These are phyloP conservation scores for Heteractis magnifica DNA, from an alignment of 92 coral and sea anemone species.

Conservation along the genomic window DNA sequence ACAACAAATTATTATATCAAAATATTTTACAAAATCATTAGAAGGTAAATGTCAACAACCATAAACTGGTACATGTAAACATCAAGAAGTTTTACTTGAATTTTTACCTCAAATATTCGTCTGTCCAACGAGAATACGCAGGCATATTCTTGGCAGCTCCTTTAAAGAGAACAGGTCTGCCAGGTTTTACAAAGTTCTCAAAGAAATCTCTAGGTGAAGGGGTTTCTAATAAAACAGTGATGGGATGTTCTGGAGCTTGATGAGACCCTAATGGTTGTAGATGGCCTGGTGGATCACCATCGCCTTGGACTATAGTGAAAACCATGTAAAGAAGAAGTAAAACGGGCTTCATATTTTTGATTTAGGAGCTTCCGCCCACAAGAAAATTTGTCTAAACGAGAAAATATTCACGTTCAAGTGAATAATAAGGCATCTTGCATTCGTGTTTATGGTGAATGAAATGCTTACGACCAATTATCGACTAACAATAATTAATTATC, in stretches of 20 bases:
- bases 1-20: too few relatives aligned
- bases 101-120: slow-evolving; percentile 83
- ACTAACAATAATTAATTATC: not conserved
- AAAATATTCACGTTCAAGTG: slow-evolving; percentile 22
- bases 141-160: slow-evolving; percentile 90
- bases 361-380: not conserved
- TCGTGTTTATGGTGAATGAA: not conserved
- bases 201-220: slow-evolving; percentile 83
- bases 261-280: slow-evolving; percentile 91
- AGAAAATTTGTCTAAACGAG: slow-evolving; percentile 8
- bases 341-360: not conserved
- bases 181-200: slow-evolving; percentile 61
- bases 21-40: too few relatives aligned
- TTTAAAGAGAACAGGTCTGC: slow-evolving; percentile 78
- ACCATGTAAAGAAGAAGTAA: not conserved
- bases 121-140: slow-evolving; percentile 87
- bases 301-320: slow-evolving; percentile 4
- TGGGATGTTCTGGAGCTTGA: slow-evolving; percentile 66
- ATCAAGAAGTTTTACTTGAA: not conserved
- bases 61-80: too few relatives aligned
- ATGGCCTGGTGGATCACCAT: slow-evolving; percentile 71
- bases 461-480: slow-evolving; percentile 31
- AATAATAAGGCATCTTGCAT: not conserved
- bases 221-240: slow-evolving; percentile 39
- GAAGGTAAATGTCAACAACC: too few relatives aligned